phyloP scores from a whole-genome alignment of 2,888 invertebrate genomes.

The Pseudococcus viburni region DNA sequence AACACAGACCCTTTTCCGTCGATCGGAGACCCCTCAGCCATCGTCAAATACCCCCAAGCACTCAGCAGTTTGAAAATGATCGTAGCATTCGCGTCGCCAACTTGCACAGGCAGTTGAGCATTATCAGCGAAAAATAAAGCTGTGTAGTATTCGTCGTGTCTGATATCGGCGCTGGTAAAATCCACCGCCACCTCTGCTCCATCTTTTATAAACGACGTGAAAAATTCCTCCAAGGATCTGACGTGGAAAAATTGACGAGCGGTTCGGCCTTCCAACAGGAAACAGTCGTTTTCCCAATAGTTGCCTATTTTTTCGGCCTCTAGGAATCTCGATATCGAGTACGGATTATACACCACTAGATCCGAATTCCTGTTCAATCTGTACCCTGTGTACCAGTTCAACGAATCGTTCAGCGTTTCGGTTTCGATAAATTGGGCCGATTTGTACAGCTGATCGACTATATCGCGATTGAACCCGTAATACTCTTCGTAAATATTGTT shows the following conservation, averaged over 20 bases:
- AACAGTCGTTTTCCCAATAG: conserved; percentile 19
- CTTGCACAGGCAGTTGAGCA: not conserved
- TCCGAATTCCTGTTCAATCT: not conserved
- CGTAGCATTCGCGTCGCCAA: not conserved
- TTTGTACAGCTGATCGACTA: not conserved
- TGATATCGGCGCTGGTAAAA: not conserved
- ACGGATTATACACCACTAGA: conserved; percentile 9
- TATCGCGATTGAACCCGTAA: not conserved
- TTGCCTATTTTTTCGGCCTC: conserved; percentile 4
- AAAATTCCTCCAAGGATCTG: not conserved
- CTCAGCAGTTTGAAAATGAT: not conserved
- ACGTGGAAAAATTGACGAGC: not conserved
- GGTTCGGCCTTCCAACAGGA: not conserved
- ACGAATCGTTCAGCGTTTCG: not conserved
- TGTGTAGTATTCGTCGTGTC: not conserved
- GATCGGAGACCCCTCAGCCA: not conserved
- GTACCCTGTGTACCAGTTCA: conserved; percentile 16
- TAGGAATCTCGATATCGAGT: not conserved
- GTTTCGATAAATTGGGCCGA: not conserved
- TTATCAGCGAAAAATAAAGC: not conserved
- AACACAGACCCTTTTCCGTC: not conserved
- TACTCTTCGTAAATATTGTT: conserved; percentile 18
- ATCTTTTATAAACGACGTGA: not conserved
- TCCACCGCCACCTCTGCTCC: not conserved
- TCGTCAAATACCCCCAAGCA: not conserved